These are phyloP conservation scores for Anomalospiza imberbis DNA, from an alignment of 2,797 vertebrate genomes.

Conservation along the genomic window DNA sequence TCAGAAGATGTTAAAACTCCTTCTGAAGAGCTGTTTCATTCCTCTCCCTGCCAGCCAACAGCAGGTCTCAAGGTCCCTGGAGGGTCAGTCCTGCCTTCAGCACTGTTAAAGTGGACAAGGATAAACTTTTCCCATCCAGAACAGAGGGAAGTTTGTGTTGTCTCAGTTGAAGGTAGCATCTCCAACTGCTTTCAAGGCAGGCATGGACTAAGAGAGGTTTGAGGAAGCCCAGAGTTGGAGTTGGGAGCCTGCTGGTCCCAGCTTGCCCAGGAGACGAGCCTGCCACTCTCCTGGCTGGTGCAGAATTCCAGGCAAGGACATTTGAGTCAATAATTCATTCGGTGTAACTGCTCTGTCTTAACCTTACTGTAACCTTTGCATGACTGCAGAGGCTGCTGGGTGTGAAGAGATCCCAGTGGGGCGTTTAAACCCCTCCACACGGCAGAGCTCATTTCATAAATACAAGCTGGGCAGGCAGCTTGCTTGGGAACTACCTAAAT, in stretches of 20 bases:
- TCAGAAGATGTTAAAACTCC: neutral
- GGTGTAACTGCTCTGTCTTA: neutral
- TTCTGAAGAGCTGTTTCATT: neutral
- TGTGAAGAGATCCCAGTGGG: neutral
- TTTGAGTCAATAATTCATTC: neutral
- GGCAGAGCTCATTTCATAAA: slow-evolving; percentile 3
- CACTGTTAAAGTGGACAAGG: neutral
- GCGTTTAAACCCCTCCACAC: neutral
- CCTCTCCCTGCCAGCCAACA: neutral
- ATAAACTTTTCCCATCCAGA: neutral
- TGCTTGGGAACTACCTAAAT: neutral
- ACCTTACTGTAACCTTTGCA: neutral
- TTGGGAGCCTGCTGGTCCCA: neutral
- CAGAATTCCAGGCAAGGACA: neutral
- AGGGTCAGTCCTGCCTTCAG: neutral
- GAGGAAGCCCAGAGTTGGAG: neutral
- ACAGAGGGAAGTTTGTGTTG: neutral
- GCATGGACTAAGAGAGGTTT: neutral
- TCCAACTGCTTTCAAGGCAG: neutral
- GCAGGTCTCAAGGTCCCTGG: neutral
- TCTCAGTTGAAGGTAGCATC: neutral
- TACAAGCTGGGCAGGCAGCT: neutral
- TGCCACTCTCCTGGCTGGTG: neutral
- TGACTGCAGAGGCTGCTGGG: neutral
- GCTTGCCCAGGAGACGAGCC: neutral